These are phyloP conservation scores for Sebastes glaucus DNA, from an alignment of 2,797 vertebrate species.

Conservation along the genomic window DNA sequence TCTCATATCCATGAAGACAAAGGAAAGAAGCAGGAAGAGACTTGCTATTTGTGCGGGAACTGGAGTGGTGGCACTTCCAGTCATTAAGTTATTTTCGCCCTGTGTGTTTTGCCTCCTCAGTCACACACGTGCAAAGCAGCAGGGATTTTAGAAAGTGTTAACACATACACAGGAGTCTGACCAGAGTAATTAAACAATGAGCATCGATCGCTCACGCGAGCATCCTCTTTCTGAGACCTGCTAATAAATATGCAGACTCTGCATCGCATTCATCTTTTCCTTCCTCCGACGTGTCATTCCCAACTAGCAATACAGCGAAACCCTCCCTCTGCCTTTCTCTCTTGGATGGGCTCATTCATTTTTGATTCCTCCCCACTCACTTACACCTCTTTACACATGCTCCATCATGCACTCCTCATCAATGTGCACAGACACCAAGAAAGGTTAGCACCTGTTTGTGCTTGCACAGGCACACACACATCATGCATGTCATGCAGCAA, in stretches of 20 bases:
- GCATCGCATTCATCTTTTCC: slow-evolving; percentile 24
- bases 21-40: not conserved
- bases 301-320: not conserved
- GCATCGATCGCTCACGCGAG: slow-evolving; percentile 10
- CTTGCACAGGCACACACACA: slow-evolving; percentile 7
- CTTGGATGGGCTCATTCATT: slow-evolving; percentile 3
- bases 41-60: not conserved
- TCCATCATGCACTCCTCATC: not conserved
- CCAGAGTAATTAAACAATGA: slow-evolving; percentile 12
- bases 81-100: not conserved
- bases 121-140: not conserved
- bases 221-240: slow-evolving; percentile 20
- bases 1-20: slow-evolving; percentile 8
- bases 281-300: not conserved
- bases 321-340: slow-evolving; percentile 27
- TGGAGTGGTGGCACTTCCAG: not conserved
- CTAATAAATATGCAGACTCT: slow-evolving; percentile 37
- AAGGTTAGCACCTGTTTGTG: slow-evolving; percentile 31
- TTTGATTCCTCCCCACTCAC: not conserved
- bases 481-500: not conserved
- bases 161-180: not conserved
- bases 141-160: not conserved
- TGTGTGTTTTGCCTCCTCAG: not conserved
- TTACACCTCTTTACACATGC: not conserved
- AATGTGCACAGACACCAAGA: not conserved